phyloP scores from a whole-genome alignment of 2,113 vertebrate genomes.

The Megaptera novaeangliae region DNA sequence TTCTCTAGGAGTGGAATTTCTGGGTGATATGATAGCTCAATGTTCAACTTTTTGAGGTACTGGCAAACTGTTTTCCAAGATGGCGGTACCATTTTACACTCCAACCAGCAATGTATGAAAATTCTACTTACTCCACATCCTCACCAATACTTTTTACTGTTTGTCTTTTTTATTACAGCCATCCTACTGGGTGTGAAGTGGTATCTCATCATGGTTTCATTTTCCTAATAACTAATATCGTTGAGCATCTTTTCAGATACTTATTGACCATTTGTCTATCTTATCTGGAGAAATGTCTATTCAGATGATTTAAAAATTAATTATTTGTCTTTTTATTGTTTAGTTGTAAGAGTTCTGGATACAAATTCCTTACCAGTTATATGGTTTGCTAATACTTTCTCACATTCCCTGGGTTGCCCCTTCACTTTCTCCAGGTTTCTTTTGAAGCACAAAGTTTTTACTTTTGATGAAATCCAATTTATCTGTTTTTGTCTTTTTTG shows the following conservation, averaged over 20 bases:
- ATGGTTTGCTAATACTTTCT: background rate
- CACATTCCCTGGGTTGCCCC: background rate
- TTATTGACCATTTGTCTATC: background rate
- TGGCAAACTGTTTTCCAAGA: background rate
- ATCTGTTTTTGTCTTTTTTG: background rate
- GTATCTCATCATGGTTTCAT: background rate
- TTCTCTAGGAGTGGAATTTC: background rate
- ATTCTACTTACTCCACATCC: background rate
- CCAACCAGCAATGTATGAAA: background rate
- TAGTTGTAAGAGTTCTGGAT: background rate
- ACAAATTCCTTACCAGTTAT: background rate
- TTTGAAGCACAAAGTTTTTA: background rate
- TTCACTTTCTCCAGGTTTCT: background rate
- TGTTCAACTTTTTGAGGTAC: background rate
- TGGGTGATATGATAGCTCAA: background rate
- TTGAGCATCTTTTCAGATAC: background rate
- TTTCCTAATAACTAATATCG: background rate
- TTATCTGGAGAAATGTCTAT: background rate
- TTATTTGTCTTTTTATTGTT: background rate
- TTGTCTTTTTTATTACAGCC: background rate
- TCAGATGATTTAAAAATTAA: background rate
- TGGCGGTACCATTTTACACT: background rate
- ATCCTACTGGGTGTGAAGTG: background rate
- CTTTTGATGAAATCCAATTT: background rate
- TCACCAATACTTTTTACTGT: background rate